Conservation (phyloP, 2,888 invertebrate species). For the Allolobophora icterica region DNA sequence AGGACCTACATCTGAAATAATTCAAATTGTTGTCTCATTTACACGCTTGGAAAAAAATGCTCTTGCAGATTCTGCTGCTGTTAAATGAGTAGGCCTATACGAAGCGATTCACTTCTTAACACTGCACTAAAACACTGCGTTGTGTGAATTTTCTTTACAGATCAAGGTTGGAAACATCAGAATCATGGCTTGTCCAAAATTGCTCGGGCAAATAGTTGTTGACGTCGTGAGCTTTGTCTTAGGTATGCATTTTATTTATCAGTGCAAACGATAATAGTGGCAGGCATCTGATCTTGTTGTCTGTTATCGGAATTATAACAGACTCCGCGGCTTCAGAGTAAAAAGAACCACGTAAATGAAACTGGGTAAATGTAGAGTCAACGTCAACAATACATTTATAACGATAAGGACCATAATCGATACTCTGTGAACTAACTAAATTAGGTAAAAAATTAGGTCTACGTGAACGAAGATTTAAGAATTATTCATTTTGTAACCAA, state of each 20-base stretch:
- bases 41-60: not conserved
- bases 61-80: not conserved
- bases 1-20: not conserved
- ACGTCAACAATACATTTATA: no score
- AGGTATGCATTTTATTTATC: not conserved
- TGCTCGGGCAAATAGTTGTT: constrained; percentile 1
- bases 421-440: no score
- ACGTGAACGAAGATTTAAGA: no score
- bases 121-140: not conserved
- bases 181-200: constrained; percentile 3
- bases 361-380: no score
- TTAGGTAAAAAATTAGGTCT: no score
- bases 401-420: no score
- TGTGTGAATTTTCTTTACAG: not conserved
- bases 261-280: not conserved
- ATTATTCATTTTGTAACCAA: no score
- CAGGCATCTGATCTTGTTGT: not conserved
- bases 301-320: not conserved
- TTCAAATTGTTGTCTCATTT: not conserved
- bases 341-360: no score
- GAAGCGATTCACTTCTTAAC: not conserved
- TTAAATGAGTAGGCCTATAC: not conserved
- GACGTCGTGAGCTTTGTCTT: not conserved
- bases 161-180: not conserved
- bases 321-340: no score